phyloP scores from a whole-genome alignment of 1,140 invertebrate genomes.

The Sminthurinus signatus region DNA sequence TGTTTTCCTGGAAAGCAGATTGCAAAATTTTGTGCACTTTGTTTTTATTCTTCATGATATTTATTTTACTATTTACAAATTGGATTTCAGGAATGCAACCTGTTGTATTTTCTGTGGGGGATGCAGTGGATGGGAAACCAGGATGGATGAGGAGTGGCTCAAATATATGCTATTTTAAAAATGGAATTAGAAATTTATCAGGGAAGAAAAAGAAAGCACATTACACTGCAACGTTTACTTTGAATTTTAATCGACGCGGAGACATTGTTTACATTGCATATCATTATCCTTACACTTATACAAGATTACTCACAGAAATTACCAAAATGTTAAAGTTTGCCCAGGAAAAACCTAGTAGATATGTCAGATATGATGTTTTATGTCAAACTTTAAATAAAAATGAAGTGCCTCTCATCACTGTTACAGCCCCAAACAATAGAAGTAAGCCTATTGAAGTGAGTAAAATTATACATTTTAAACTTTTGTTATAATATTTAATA shows the following conservation, averaged over 20 bases:
- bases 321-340: constrained; percentile 48
- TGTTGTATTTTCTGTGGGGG: constrained; percentile 73
- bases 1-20: no score
- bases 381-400: constrained; percentile 69
- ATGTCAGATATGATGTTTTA: constrained; percentile 52
- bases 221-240: constrained; percentile 72
- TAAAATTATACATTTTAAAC: no score
- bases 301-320: constrained; percentile 62
- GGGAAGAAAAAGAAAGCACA: constrained; percentile 55
- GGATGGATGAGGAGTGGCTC: constrained; percentile 67
- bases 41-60: no score
- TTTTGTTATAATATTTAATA: no score
- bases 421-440: constrained; percentile 53
- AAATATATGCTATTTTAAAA: constrained; percentile 68
- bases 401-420: constrained; percentile 68
- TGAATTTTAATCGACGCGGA: constrained; percentile 67
- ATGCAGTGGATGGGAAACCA: constrained; percentile 57
- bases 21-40: no score
- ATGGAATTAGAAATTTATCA: constrained; percentile 54
- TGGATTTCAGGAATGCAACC: constrained; percentile 78
- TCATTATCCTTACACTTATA: constrained; percentile 85
- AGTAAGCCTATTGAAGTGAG: constrained; percentile 42
- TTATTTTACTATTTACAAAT: no score
- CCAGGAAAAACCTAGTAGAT: background rate
- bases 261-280: constrained; percentile 87